Base-by-base conservation (phyloP, 1,140 invertebrate genomes). In the Probaryconus sp. region DNA sequence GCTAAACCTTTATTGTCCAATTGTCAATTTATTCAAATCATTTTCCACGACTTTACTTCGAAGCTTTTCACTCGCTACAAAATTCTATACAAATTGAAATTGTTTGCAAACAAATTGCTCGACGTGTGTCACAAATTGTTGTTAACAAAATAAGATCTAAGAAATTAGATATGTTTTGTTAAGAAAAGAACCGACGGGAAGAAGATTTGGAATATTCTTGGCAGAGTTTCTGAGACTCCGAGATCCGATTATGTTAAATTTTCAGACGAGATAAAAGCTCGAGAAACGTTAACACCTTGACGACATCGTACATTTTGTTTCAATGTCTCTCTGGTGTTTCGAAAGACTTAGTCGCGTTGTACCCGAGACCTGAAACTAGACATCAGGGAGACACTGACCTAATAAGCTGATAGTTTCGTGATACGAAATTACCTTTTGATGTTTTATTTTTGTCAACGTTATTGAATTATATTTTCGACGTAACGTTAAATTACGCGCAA, bases 231-330 rank as follows among this genome's bases (percentile, higher is more conserved):
- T 40, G 61, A 73, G 61, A 61, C 53, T 50, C 47, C n/a, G 35
- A 33, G 55, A 73, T 67, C 69, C 53, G 69, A 65, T 73, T 73
- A 73, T 67, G 61, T 65, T 73, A 60, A 73, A 65, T 38, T 73
- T 73, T 60, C 42, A 63, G 35, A 45, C 45, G 43, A 37, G 51
- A 31, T 55, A 58, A 72, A 64, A 64, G 68, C 60, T 43, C 35
- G 14, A 31, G 45, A 48, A 60, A 50, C 28, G 45, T 56, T 63
- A 72, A 58, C 42, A 53, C 65, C 45, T 60, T 45, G 18, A 69
- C 20, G 65, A 51, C 51, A 18, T 33, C 37, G 60, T 71, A 45
- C 21, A 45, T 64, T 71, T 20, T 37, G 68, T 42, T 47, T 47
- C 51, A 40, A 51, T 43, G 40, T 56, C 40, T 50, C 60, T 58